Conservation (phyloP, 2,797 vertebrate species). For the Pteropus rufus region DNA sequence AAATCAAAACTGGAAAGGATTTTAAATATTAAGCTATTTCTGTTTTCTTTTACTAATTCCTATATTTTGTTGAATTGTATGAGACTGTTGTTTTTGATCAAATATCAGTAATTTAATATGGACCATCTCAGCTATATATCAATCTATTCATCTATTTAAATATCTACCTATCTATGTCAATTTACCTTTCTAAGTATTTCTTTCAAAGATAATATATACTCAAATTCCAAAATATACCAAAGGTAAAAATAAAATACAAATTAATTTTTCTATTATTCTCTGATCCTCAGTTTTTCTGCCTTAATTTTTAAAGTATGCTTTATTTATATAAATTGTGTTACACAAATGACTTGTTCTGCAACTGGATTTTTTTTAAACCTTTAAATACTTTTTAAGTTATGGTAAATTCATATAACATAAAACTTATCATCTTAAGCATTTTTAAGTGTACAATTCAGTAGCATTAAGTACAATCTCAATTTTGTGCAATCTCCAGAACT, state of each 20-base stretch:
- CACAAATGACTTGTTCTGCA: not conserved
- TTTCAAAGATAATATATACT: not conserved
- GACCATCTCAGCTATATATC: not conserved
- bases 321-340: not conserved
- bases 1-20: not conserved
- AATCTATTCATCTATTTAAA: not conserved
- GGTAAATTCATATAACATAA: not conserved
- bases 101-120: not conserved
- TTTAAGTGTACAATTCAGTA: not conserved
- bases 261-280: not conserved
- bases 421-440: not conserved
- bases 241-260: not conserved
- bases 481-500: not conserved
- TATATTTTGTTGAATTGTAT: not conserved
- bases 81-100: not conserved
- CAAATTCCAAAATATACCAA: not conserved
- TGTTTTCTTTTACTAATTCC: not conserved
- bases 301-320: not conserved
- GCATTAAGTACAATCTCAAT: not conserved
- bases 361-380: not conserved
- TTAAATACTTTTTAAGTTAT: not conserved
- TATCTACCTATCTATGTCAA: not conserved
- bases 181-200: not conserved
- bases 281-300: not conserved
- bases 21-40: not conserved